These are phyloP conservation scores for Halisarca cf. caerulea DNA, from an alignment of 37 sponge, comb jelly and placozoan genomes.

Conservation along the genomic window DNA sequence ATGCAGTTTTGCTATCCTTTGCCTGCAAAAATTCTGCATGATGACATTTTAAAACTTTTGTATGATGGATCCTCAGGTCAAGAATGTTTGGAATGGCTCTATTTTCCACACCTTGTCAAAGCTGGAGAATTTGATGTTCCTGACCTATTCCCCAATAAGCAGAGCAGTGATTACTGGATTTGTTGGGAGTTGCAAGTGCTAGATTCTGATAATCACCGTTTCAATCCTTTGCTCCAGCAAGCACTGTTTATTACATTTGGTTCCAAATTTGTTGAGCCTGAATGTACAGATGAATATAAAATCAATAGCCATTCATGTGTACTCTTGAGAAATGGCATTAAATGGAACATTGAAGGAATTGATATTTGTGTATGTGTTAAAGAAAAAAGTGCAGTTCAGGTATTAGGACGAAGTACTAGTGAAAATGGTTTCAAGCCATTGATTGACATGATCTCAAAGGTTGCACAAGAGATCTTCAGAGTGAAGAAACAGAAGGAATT, in stretches of 20 bases:
- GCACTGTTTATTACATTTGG: background rate
- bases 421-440: too few species aligned
- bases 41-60: background rate
- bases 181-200: background rate
- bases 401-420: too few species aligned
- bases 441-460: too few species aligned
- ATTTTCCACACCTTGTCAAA: background rate
- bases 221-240: background rate
- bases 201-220: background rate
- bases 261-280: background rate
- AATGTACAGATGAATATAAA: background rate
- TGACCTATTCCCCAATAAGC: background rate
- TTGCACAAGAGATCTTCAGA: too few species aligned
- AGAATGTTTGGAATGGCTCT: background rate
- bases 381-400: too few species aligned
- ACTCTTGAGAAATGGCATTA: background rate
- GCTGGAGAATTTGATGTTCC: too few species aligned
- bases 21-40: background rate
- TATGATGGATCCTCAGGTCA: background rate
- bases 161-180: background rate
- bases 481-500: too few species aligned
- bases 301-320: background rate
- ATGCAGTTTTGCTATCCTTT: background rate
- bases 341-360: background rate
- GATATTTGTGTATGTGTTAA: too few species aligned